A percentile compares a stretch with the other conserved stretches of the same genome.
These are phyloP conservation scores for Entomyzon cyanotis DNA, from an alignment of 2,113 vertebrate genomes.

Conservation along the genomic window DNA sequence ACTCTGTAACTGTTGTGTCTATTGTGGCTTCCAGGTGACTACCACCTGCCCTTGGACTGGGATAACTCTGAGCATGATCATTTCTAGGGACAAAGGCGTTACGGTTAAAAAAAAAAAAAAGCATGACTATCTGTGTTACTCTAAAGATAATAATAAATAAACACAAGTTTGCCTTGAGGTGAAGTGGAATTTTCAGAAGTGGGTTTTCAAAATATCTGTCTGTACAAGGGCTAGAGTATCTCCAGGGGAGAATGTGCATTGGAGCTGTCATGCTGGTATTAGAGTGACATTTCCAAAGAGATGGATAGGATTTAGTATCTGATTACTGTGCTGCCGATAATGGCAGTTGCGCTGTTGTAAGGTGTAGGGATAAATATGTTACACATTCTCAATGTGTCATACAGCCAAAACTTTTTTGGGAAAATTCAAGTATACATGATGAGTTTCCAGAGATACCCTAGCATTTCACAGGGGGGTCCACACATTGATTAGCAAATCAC, in stretches of 20 bases:
- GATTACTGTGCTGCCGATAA: neutral
- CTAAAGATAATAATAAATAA: neutral
- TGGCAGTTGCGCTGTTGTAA: neutral
- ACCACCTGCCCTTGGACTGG: neutral
- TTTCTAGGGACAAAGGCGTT: neutral
- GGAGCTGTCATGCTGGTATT: neutral
- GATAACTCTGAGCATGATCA: neutral
- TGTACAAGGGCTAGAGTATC: neutral
- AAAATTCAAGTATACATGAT: neutral
- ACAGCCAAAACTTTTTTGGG: neutral
- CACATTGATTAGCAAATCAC: neutral
- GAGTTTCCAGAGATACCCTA: neutral
- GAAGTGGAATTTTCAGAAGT: neutral
- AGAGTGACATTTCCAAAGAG: conserved; percentile 7
- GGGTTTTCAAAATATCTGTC: neutral
- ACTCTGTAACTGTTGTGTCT: neutral
- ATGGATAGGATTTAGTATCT: neutral
- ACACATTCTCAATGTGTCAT: neutral
- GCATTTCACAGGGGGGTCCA: neutral
- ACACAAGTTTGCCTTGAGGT: neutral
- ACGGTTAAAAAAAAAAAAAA: neutral
- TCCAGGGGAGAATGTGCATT: neutral
- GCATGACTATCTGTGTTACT: neutral
- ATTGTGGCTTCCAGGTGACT: neutral
- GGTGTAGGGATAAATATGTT: neutral